Conservation (phyloP, 2,888 invertebrate species). For the Selenia dentaria region DNA sequence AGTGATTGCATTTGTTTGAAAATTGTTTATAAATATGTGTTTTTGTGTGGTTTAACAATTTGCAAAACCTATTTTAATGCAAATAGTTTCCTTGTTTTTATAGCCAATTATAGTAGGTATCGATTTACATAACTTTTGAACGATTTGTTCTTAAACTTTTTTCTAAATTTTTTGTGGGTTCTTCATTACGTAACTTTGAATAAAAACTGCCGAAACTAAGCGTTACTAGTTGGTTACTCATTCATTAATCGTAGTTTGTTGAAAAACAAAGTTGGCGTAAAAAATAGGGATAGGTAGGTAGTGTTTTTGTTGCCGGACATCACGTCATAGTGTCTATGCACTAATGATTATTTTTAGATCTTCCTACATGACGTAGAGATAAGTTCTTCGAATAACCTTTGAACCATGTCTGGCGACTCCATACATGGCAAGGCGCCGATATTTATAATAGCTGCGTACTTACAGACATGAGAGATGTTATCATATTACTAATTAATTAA, state of each 20-base stretch:
- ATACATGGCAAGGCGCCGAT: too few species aligned
- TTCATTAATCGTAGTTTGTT: slow-evolving; percentile 14
- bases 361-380: slow-evolving; percentile 9
- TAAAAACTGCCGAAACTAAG: slow-evolving; percentile 10
- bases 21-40: too few species aligned
- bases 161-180: slow-evolving; percentile 8
- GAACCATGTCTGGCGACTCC: slow-evolving; percentile 7
- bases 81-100: slow-evolving; percentile 14
- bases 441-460: background rate
- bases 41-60: too few species aligned
- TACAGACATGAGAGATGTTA: too few species aligned
- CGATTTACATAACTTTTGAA: slow-evolving; percentile 20
- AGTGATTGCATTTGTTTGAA: too few species aligned
- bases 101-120: slow-evolving; percentile 13
- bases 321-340: slow-evolving; percentile 15
- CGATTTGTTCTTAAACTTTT: slow-evolving; percentile 14
- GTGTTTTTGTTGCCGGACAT: slow-evolving; percentile 25
- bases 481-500: too few species aligned
- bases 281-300: slow-evolving; percentile 9
- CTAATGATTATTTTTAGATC: slow-evolving; percentile 11
- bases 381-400: slow-evolving; percentile 7
- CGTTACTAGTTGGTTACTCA: slow-evolving; percentile 19
- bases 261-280: slow-evolving; percentile 14
- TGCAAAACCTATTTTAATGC: slow-evolving; percentile 10
- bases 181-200: slow-evolving; percentile 16